Conservation (phyloP, 2,888 invertebrate species). For the Agrotis clavis region DNA sequence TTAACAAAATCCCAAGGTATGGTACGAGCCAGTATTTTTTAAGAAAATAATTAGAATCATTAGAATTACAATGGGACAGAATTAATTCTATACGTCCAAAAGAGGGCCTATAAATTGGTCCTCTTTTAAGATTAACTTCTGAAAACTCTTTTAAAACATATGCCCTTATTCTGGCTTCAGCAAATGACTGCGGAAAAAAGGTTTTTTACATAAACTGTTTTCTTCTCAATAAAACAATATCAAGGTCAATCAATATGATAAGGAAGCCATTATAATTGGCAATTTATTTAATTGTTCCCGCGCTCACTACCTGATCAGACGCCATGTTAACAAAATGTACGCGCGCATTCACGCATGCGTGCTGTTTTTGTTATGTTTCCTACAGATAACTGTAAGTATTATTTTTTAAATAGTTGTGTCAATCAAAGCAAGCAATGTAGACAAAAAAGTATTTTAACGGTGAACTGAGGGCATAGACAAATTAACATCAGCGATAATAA, state of each 20-base stretch:
- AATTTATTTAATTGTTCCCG: slow-evolving; percentile 72
- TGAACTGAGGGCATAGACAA: neutral
- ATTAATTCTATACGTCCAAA: neutral
- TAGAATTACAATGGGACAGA: neutral
- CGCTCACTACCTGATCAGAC: slow-evolving; percentile 66
- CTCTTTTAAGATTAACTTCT: no score
- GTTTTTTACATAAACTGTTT: slow-evolving; percentile 12
- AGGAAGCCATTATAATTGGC: slow-evolving; percentile 70
- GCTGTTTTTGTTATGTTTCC: slow-evolving; percentile 79
- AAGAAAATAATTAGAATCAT: neutral
- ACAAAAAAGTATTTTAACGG: no score
- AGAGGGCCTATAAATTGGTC: no score
- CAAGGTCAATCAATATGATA: slow-evolving; percentile 52
- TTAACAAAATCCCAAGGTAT: neutral
- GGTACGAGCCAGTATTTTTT: neutral
- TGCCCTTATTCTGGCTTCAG: neutral
- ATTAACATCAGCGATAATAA: neutral
- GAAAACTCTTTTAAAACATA: neutral
- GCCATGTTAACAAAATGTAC: slow-evolving; percentile 86
- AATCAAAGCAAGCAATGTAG: no score
- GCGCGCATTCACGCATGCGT: slow-evolving; percentile 81
- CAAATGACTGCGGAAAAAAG: neutral
- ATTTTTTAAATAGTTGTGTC: no score
- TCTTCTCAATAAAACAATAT: slow-evolving; percentile 21
- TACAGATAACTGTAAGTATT: slow-evolving; percentile 80